Evolutionary conservation across 1,140 invertebrate species (phyloP), one percentile per base, ranked within the genome.

Genomic region (Trichoplusia ni): DNA sequence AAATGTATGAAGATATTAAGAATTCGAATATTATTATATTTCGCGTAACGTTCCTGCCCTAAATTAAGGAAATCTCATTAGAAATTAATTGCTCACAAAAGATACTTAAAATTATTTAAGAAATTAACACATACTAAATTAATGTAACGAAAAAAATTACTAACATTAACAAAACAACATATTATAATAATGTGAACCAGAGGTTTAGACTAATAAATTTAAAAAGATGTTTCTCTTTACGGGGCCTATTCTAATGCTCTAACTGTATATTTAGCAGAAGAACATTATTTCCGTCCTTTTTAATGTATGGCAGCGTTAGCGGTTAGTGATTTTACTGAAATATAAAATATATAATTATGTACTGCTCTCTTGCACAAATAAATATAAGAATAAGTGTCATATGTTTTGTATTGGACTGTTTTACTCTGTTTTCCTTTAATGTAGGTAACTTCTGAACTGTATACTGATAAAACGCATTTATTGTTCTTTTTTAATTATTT

Each of bases 61-160:
- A n/a, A n/a, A n/a, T n/a, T n/a, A n/a, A n/a, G n/a, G n/a, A n/a
- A n/a, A n/a, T n/a, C n/a, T 14, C 16, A 7, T 46, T 64, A 53
- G 25, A 33, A 64, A 58, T 63, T 47, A 64, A 58, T 71, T 76
- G 81, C 83, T 86, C 83, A 86, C 64, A 73, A 64, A 67, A 64
- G 81, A 75, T 82, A 86, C 83, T 86, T 86, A 86, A 84, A 75
- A 73, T 70, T 46, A 35, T 54, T 69, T 40, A 29, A 42, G 16
- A 16, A 44, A 21, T 31, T 44, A 58, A 58, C 37, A 31, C 29
- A 42, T 63, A 65, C 27, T 40, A 70, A 59, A 40, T 31, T 51
- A 63, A 37, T 13, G 9, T 37, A 46, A 40, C 4, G 16, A 29
- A 18, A 7, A 51, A 49, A 68, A 59, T 56, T 65, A 59, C 56